Base-by-base conservation (phyloP, 2,113 vertebrate species). In the Mellivora capensis region DNA sequence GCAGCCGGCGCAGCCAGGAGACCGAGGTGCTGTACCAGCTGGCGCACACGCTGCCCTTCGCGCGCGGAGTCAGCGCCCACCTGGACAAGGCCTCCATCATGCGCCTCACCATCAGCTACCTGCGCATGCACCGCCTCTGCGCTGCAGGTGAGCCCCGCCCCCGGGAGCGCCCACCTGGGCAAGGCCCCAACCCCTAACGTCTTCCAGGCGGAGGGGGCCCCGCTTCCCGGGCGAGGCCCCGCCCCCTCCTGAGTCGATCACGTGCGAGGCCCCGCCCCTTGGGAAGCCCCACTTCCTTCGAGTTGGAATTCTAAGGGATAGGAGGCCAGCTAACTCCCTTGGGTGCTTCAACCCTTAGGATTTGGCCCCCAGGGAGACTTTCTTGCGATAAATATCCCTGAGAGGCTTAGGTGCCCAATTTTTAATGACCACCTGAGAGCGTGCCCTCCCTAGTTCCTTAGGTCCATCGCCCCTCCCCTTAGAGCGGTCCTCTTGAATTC, bases 1-100 rank as follows among this genome's bases (percentile, higher is more conserved):
- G 99, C 17, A 99, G 99, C 93, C 98, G 99, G 80, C 98, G 99
- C 92, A 99, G 99, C 96, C 99, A 99, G 91, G 99, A 99, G 98
- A 99, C 99, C 0, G 99, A 99, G 98, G 98, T 99, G 84, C 99
- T 99, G 69, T 99, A 99, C 49, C 99, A 99, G 97, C 99, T 99
- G 31, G 99, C 99, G 1, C 99, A 98, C 94, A 99, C 99, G 0
- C 98, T 99, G 96, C 99, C 99, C 52, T 99, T 99, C 7, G 98
- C 99, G 13, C 99, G 99, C 8, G 98, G 99, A 4, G 99, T 99
- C 89, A 98, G 99, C 91, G 99, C 99, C 11, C 99, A 99, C 98
- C 98, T 99, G 91, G 99, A 99, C 99, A 99, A 99, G 94, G 99
- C 99, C 0, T 99, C 99, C 97, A 99, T 99, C 98, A 99, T 99